phyloP scores from a whole-genome alignment of 1,140 invertebrate genomes.

The Antheraea pernyi region DNA sequence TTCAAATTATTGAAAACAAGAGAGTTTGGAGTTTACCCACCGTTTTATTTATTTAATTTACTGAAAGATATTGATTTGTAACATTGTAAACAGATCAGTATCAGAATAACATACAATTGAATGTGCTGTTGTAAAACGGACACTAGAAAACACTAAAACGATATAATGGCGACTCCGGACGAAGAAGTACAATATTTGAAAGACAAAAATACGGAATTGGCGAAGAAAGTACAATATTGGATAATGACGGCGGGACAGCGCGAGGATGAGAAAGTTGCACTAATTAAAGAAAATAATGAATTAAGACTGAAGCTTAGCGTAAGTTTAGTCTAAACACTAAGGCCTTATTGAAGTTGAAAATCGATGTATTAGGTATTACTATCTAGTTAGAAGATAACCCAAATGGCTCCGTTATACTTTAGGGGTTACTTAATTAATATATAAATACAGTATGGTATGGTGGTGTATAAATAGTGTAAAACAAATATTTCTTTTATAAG shows the following conservation, averaged over 20 bases:
- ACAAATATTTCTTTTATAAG: too few species aligned
- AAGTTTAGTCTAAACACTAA: slow-evolving; percentile 26
- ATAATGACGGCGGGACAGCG: slow-evolving; percentile 57
- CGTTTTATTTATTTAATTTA: too few species aligned
- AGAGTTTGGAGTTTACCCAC: not conserved
- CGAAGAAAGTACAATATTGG: slow-evolving; percentile 61
- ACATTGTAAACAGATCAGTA: too few species aligned
- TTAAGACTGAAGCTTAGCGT: slow-evolving; percentile 63
- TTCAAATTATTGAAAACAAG: not conserved
- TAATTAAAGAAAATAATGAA: slow-evolving; percentile 66
- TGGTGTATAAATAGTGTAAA: too few species aligned
- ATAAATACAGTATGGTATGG: too few species aligned
- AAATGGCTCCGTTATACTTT: too few species aligned
- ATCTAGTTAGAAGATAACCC: too few species aligned
- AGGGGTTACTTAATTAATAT: too few species aligned
- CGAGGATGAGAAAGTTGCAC: slow-evolving; percentile 62
- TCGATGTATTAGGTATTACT: too few species aligned
- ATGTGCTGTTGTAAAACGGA: not conserved
- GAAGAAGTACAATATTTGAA: slow-evolving; percentile 51
- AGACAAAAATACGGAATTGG: slow-evolving; percentile 65
- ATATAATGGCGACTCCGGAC: slow-evolving; percentile 48
- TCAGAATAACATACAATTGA: not conserved
- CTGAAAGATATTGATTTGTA: too few species aligned
- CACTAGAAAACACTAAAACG: not conserved
- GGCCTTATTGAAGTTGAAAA: too few species aligned